These are phyloP conservation scores for Collichthys lucidus DNA, from an alignment of 2,113 vertebrate species.

Conservation along the genomic window DNA sequence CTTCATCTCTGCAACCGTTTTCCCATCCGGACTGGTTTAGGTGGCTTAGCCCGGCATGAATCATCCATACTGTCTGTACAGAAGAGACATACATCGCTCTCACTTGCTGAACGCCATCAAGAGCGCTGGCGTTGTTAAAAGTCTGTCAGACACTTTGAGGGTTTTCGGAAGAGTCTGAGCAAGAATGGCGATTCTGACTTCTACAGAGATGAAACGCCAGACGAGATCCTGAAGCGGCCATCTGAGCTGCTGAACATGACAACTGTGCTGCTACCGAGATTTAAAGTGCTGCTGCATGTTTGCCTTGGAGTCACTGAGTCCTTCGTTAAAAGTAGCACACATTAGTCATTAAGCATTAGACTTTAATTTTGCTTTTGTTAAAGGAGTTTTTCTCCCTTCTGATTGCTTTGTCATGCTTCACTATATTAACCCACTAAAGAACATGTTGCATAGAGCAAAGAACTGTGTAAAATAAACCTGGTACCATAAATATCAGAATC, in stretches of 20 bases:
- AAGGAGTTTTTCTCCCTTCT: too few species aligned
- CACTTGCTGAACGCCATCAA: constrained; percentile 1
- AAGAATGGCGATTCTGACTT: not conserved
- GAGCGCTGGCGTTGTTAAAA: not conserved
- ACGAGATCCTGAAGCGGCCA: too few species aligned
- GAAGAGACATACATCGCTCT: not conserved
- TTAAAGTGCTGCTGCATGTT: too few species aligned
- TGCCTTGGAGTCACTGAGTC: too few species aligned
- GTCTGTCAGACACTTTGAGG: not conserved
- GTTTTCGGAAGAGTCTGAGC: not conserved
- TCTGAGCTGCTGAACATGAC: too few species aligned
- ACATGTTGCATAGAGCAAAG: not conserved
- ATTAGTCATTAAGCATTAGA: too few species aligned
- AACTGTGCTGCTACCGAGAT: too few species aligned
- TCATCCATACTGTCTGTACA: not conserved
- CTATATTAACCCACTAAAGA: not conserved
- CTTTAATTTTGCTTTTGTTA: too few species aligned
- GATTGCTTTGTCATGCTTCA: constrained; percentile 2
- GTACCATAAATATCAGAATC: not conserved
- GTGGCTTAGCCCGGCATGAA: not conserved
- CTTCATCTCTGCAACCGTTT: too few species aligned
- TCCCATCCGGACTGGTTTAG: too few species aligned
- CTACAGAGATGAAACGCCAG: constrained; percentile 2
- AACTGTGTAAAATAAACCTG: not conserved
- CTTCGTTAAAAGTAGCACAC: too few species aligned